phyloP scores from a whole-genome alignment of 2,888 invertebrate species.

The Formica aserva region DNA sequence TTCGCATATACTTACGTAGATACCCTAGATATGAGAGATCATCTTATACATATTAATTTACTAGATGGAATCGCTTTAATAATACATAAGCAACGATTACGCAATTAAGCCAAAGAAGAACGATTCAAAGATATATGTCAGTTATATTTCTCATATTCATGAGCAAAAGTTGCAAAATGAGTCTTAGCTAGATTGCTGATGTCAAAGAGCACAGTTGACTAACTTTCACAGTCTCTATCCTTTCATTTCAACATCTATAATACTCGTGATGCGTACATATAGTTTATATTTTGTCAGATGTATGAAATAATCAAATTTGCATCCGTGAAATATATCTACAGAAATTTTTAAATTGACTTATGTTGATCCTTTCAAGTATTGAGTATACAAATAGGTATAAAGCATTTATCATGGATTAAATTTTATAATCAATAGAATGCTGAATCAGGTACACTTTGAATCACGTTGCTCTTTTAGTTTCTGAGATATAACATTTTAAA shows the following conservation, averaged over 20 bases:
- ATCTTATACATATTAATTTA: not conserved
- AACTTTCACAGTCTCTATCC: not conserved
- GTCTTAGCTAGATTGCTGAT: slow-evolving; percentile 78
- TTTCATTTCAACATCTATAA: slow-evolving; percentile 7
- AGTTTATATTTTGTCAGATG: not conserved
- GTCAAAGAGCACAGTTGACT: slow-evolving; percentile 16
- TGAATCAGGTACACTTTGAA: too few relatives aligned
- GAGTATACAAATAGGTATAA: not conserved
- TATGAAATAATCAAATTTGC: not conserved
- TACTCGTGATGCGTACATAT: not conserved
- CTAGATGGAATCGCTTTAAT: not conserved
- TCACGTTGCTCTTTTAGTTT: too few relatives aligned
- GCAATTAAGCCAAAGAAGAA: slow-evolving; percentile 34
- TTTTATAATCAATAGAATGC: too few relatives aligned
- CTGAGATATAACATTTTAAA: too few relatives aligned
- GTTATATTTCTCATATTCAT: slow-evolving; percentile 74
- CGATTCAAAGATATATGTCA: slow-evolving; percentile 19
- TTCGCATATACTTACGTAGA: not conserved
- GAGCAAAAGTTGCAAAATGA: slow-evolving; percentile 67
- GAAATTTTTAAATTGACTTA: not conserved
- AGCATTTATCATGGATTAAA: too few relatives aligned
- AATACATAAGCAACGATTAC: not conserved
- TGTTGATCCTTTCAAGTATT: not conserved
- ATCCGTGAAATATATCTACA: not conserved
- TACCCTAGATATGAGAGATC: not conserved